Conservation (phyloP, 2,113 vertebrate species). For the Tylochromis polylepis region DNA sequence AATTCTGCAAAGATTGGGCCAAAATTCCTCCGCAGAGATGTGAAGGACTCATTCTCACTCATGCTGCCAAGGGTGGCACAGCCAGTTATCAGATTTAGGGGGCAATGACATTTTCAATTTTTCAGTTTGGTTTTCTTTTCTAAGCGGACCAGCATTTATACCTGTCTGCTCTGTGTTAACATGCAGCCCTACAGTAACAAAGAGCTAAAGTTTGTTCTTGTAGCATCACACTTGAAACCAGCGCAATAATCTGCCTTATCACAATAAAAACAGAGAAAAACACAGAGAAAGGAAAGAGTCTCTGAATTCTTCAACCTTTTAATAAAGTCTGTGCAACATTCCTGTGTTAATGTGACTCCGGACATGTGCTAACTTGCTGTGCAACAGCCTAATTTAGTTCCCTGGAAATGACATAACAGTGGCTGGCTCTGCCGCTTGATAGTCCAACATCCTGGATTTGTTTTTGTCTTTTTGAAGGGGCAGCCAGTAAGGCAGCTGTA, state of each 20-base stretch:
- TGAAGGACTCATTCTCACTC: too few relatives aligned
- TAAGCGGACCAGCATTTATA: neutral
- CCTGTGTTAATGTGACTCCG: neutral
- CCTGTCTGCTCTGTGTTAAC: rapidly evolving
- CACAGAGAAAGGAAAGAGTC: neutral
- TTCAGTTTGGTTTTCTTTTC: neutral
- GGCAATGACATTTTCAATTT: rapidly evolving
- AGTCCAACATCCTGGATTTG: neutral
- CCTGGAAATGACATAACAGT: neutral
- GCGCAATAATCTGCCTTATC: neutral
- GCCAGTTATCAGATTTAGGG: neutral
- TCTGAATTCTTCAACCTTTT: neutral
- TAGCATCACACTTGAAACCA: neutral
- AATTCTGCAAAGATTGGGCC: neutral
- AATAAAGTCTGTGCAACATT: rapidly evolving
- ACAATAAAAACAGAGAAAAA: neutral
- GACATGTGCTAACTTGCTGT: neutral
- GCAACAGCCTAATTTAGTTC: neutral
- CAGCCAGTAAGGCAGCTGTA: neutral
- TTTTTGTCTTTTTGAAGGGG: neutral
- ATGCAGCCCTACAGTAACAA: neutral
- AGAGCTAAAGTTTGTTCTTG: neutral
- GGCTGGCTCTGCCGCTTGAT: neutral
- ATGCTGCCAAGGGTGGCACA: too few relatives aligned
- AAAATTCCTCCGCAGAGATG: too few relatives aligned